Base-by-base conservation (phyloP, 1,140 invertebrate species). In the Heliconius eleuchia region DNA sequence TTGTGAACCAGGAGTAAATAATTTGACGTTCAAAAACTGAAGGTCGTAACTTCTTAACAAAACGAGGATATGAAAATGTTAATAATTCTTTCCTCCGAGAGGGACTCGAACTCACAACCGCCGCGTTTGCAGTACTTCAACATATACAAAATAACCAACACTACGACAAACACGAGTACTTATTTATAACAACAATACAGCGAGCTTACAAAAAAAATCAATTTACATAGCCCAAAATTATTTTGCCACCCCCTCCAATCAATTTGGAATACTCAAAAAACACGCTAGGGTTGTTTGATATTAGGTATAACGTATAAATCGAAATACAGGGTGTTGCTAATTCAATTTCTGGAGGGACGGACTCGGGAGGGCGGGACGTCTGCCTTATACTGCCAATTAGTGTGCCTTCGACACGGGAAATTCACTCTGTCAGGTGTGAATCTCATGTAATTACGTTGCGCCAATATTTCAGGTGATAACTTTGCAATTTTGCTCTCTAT, bases 271-370 rank as follows among this genome's bases (percentile, higher is more conserved):
- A 42, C 55, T 37, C 55, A 60, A 75, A 76, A 50, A 76, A 71
- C 42, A 19, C 39, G 23, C 37, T 19, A 76, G 76, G 37, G 76
- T 46, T 66, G 60, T 27, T 55, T 50, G 46, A 72, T 78, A 88
- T 88, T 91, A 87, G 88, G 84, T 85, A 88, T 89, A 86, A 85
- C 83, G 83, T 84, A 86, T 89, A 91, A 89, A 89, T 91, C 88
- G 88, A 88, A 89, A 88, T 89, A 87, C 86, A 85, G 85, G 73
- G 84, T 83, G 85, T 23, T 82, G 87, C 81, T 91, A 89, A 91
- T 87, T 88, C 84, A 86, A 89, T 91, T 89, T 89, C 89, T 89
- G 87, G 86, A 85, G 88, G 86, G 82, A 82, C 79, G 83, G 84
- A 71, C 76, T 77, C 37, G 76, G 76, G 50, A 82, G 84, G 86